These are phyloP conservation scores for Blastomussa wellsi DNA, from an alignment of 92 coral and sea anemone genomes.

Conservation along the genomic window DNA sequence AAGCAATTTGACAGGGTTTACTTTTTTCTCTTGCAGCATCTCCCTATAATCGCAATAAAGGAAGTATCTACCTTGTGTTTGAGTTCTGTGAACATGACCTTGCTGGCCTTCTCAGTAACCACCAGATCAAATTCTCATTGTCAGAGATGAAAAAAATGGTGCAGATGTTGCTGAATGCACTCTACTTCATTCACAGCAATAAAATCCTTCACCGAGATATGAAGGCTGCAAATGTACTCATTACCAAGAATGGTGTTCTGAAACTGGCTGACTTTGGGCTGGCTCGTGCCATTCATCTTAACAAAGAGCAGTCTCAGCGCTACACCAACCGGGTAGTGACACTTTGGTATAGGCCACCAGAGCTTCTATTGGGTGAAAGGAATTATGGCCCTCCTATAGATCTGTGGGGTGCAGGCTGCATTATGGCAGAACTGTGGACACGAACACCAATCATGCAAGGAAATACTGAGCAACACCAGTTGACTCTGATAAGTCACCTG, in stretches of 20 bases:
- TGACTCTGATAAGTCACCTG: conserved; percentile 86
- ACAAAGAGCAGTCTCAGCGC: conserved; percentile 89
- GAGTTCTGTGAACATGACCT: conserved; percentile 99
- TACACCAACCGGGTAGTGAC: conserved; percentile 98
- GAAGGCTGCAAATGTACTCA: conserved; percentile 98
- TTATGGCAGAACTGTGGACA: conserved; percentile 99
- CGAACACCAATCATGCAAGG: conserved; percentile 99
- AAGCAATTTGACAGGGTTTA: background rate
- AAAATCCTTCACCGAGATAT: conserved; percentile 97
- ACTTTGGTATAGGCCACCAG: conserved; percentile 98
- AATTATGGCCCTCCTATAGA: conserved; percentile 99
- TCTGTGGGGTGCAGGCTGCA: conserved; percentile 99
- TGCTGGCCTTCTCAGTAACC: conserved; percentile 97
- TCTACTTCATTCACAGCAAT: conserved; percentile 98
- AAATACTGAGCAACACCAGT: conserved; percentile 92
- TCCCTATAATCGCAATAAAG: conserved; percentile 97
- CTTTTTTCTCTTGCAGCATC: conserved; percentile 62
- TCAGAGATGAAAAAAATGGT: conserved; percentile 94
- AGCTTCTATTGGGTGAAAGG: conserved; percentile 90
- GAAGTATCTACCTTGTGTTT: conserved; percentile 96
- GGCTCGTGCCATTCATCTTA: conserved; percentile 93
- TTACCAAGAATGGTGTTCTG: conserved; percentile 95
- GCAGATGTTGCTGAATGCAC: conserved; percentile 96
- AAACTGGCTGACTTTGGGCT: conserved; percentile 98
- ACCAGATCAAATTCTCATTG: conserved; percentile 81